Base-by-base conservation (phyloP, 2,888 invertebrate genomes). In the Dolichopus griseipennis region DNA sequence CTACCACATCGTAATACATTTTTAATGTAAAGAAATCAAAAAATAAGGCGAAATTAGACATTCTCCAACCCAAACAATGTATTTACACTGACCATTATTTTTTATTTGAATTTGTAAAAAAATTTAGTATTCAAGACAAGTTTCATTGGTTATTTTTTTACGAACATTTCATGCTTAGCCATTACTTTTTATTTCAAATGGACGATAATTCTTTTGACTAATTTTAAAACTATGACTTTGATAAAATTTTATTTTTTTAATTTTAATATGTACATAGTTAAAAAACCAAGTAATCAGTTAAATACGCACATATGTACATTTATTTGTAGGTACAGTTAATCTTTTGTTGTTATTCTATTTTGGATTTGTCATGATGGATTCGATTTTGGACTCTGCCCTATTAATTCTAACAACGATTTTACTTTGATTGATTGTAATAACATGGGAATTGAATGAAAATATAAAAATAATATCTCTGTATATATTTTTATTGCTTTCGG, bases 191-290 rank as follows among this genome's bases (percentile, higher is more conserved):
- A 52, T 37, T 7, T 37, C 6, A 52, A 12, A 52, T 12, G 52
- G 52, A 52, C 52, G 15, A 7, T 52, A 52, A 18, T 52, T 52
- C 18, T 52, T 52, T 52, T 52, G 1, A 33, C 27, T 63, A 63
- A 63, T 63, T 63, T 63, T 63, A 4, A 27, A 63, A 63, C 63
- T 63, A 63, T 63, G 63, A 63, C 63, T 27, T 63, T 63, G 63
- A 27, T 63, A 52, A 2, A 52, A 52, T 52, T 52, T 52, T 52
- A 7, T 37, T 12, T 10, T 27, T 27, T 27, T 4, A 27, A 27
- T 27, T 27, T n/a, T n/a, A n/a, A n/a, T n/a, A n/a, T n/a, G n/a
- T n/a, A n/a, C n/a, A 8, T 37, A 37, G 37, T 37, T 37, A 37
- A 37, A 37, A 37, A 37, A 37, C 8, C 2, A 37, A 5, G 12